Evolutionary conservation across 2,888 invertebrate genomes (phyloP), one percentile per base, ranked within the genome.

Genomic region (Drosophila yooni): DNA sequence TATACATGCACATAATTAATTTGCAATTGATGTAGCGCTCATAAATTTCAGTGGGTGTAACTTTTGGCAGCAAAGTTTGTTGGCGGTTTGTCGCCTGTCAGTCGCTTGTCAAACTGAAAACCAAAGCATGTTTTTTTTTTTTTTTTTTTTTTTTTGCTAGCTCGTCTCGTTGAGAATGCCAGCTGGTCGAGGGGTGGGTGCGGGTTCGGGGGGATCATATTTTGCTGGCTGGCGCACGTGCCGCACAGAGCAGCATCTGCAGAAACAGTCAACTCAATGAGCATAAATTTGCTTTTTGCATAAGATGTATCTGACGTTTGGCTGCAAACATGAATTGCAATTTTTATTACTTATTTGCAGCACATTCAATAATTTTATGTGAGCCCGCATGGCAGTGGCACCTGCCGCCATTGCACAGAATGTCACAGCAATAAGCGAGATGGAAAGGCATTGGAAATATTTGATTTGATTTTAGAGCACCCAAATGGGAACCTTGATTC

Each of bases 231-330:
- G 60, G 15, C n/a, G 52, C 43, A 61, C 52, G 52, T 61, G 15
- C 68, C 53, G 58, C 57, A 60, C 18, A 27, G 6, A 27, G 36
- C 43, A 36, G 29, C 33, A 29, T 40, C 64, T 34, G 38, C 72
- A 80, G 25, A 80, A 80, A 70, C 76, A 78, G 80, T 80, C 68
- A 76, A 79, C 83, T 70, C 76, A 71, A 74, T 60, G 83, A 64
- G 60, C 81, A 81, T 85, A 88, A 85, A 85, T 81, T 74, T 58
- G 69, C 53, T 29, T 76, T 80, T 80, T 85, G 79, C 86, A 79
- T 81, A 82, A 82, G 71, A 74, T 76, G 56, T 70, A 67, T 21
- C 57, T 67, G 70, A 52, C 67, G 68, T 74, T 67, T 70, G 68
- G 74, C 68, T 61, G 40, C 71, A 70, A 25, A 57, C 70, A 70